Conservation (phyloP, 1,140 invertebrate genomes). For the Atta colombica region DNA sequence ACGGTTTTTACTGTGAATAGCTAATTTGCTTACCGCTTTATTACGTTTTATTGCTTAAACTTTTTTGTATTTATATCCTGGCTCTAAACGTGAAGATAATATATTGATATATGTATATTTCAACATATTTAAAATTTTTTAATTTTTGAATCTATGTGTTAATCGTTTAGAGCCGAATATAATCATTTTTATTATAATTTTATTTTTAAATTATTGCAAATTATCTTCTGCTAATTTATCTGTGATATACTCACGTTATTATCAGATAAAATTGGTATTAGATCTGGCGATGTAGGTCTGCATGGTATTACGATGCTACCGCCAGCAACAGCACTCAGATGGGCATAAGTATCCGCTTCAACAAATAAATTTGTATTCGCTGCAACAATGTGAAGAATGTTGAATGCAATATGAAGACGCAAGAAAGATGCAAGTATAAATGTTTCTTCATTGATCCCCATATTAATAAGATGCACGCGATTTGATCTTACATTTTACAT, state of each 20-base stretch:
- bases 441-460: not conserved
- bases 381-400: conserved; percentile 74
- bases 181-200: not conserved
- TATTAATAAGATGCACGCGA: not conserved
- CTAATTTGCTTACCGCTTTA: no score
- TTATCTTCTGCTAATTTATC: not conserved
- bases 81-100: no score
- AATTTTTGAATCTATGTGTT: not conserved
- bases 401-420: not conserved
- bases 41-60: no score
- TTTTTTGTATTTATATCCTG: no score
- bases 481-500: conserved; percentile 88
- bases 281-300: conserved; percentile 89
- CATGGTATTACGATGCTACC: conserved; percentile 88
- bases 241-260: conserved; percentile 55
- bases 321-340: conserved; percentile 82
- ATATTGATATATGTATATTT: no score
- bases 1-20: no score
- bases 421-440: not conserved
- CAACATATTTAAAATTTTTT: not conserved
- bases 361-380: conserved; percentile 87
- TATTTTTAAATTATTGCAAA: not conserved
- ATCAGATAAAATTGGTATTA: conserved; percentile 68
- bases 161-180: not conserved
- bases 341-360: conserved; percentile 80